phyloP scores from a whole-genome alignment of 2,888 invertebrate genomes.

The Metacarcinus magister region DNA sequence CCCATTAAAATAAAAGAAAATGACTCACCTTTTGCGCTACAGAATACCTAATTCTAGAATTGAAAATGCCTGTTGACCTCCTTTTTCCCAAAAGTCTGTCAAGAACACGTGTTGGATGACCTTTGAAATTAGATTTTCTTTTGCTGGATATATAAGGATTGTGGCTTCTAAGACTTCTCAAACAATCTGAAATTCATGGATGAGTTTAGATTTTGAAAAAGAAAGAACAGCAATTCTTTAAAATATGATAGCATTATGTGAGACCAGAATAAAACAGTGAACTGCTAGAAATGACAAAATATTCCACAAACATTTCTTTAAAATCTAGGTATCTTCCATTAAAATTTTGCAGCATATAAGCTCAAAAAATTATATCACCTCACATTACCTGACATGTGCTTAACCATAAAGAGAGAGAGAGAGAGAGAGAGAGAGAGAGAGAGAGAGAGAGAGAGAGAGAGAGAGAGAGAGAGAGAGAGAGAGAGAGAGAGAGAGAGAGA shows the following conservation, averaged over 20 bases:
- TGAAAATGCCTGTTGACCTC: background rate
- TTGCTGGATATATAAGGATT: background rate
- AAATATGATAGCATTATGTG: background rate
- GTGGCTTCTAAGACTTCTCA: background rate
- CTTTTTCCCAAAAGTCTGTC: background rate
- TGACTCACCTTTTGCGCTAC: background rate
- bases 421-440: slow-evolving; percentile 61
- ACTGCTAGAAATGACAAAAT: no score
- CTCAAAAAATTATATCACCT: no score
- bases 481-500: slow-evolving; percentile 44
- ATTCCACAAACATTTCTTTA: no score
- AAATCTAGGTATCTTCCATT: no score
- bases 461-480: slow-evolving; percentile 44
- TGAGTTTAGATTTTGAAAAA: background rate
- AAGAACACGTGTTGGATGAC: background rate
- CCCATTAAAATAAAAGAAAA: background rate
- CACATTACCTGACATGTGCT: no score
- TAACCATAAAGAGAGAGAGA: slow-evolving; percentile 49
- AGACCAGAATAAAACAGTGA: no score
- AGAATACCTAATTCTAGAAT: background rate
- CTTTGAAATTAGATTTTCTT: background rate
- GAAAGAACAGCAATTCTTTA: background rate
- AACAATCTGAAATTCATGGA: background rate
- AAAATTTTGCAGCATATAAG: no score
- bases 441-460: slow-evolving; percentile 44